Evolutionary conservation across 1,140 invertebrate species (phyloP), one percentile per base, ranked within the genome.

Genomic region (Theocolax elegans): DNA sequence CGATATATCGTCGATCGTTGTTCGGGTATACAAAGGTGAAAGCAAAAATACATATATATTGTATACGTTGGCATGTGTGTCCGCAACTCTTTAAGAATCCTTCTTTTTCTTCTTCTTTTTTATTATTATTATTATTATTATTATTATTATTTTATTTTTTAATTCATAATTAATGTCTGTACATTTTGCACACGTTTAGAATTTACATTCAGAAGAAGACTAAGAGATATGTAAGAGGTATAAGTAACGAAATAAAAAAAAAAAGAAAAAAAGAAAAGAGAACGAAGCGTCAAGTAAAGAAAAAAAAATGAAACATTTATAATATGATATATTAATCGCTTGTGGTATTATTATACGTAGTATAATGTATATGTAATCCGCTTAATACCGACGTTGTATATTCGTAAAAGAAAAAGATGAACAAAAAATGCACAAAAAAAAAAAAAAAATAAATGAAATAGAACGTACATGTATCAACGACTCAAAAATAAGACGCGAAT

Each of bases 191-290:
- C 49, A 31, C 58, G 51, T 64, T 48, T 51, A n/a, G 40, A 48
- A 56, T 63, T 70, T 70, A 64, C 67, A 64, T 70, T 70, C 67
- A 64, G 67, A 64, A 70, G 27, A 29, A 40, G n/a, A 21, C n/a
- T n/a, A n/a, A n/a, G n/a, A 25, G 13, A 53, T 13, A 23, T 7
- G 23, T 9, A n/a, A 23, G 7, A 53, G n/a, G 7, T 1, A 0
- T n/a, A 23, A 53, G 13, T 13, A 13, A 13, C 6, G 27, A 29
- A 29, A 53, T 15, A 7, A 53, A n/a, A n/a, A n/a, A n/a, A n/a
- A n/a, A n/a, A n/a, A n/a, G n/a, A n/a, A n/a, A n/a, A n/a, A n/a
- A n/a, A n/a, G n/a, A n/a, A n/a, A n/a, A n/a, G n/a, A n/a, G n/a
- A n/a, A n/a, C n/a, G n/a, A n/a, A n/a, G n/a, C n/a, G n/a, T n/a